These are phyloP conservation scores for Microplitis mediator DNA, from an alignment of 1,140 invertebrate species.

Conservation along the genomic window DNA sequence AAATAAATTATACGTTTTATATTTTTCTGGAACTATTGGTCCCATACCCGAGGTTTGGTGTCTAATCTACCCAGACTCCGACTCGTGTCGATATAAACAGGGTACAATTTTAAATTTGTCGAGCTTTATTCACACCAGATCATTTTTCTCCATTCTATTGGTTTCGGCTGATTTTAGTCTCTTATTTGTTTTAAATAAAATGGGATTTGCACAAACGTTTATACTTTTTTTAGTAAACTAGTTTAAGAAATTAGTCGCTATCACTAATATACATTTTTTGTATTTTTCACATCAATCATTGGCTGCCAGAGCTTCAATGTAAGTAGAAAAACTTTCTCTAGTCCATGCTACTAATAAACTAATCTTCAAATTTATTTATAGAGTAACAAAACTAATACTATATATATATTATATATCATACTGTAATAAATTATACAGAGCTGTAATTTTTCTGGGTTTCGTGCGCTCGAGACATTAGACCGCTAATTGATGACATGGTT, in stretches of 20 bases:
- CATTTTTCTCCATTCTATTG: not conserved
- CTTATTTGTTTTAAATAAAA: not conserved
- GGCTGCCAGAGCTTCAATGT: slow-evolving; percentile 52
- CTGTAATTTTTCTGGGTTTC: not conserved
- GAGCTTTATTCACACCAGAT: no score
- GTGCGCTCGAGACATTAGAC: no score
- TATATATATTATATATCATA: no score
- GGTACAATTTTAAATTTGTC: slow-evolving; percentile 43
- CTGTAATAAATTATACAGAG: no score
- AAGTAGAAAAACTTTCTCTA: slow-evolving; percentile 38
- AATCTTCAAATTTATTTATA: no score
- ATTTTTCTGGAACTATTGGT: slow-evolving; percentile 13
- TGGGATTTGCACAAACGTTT: not conserved
- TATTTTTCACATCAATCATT: slow-evolving; percentile 31
- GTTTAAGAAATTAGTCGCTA: not conserved
- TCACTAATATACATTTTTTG: slow-evolving; percentile 19
- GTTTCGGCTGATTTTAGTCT: not conserved
- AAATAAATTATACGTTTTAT: not conserved
- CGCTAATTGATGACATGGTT: slow-evolving; percentile 41
- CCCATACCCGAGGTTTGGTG: slow-evolving; percentile 25
- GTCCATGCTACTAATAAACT: not conserved
- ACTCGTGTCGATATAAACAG: slow-evolving; percentile 39
- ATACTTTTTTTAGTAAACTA: not conserved
- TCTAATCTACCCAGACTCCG: slow-evolving; percentile 38
- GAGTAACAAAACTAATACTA: no score